Evolutionary conservation across 1,140 invertebrate genomes (phyloP).

Genomic region (Acromyrmex charruanus): DNA sequence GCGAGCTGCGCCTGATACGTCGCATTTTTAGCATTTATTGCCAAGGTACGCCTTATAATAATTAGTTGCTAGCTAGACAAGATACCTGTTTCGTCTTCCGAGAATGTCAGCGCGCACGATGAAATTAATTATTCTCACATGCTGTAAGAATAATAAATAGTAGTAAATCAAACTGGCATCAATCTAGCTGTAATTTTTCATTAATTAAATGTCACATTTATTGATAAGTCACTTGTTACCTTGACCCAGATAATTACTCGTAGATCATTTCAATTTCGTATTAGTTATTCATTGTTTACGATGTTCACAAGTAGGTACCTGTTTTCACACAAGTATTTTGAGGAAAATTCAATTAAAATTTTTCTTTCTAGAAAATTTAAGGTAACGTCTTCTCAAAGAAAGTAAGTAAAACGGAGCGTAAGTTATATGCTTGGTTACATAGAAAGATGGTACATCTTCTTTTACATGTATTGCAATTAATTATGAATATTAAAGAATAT

Average conservation of each 20-base stretch:
- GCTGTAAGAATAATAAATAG: conserved; percentile 21
- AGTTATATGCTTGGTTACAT: neutral
- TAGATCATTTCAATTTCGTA: conserved; percentile 5
- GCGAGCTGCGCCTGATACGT: conserved; percentile 28
- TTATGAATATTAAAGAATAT: neutral
- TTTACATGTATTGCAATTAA: neutral
- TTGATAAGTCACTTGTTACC: neutral
- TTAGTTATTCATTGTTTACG: neutral
- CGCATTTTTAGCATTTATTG: conserved; percentile 19
- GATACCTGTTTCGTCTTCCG: conserved; percentile 51
- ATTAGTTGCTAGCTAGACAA: conserved; percentile 28
- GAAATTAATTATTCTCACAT: conserved; percentile 58
- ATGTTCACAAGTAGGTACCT: neutral
- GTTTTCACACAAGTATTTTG: neutral
- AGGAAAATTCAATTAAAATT: neutral
- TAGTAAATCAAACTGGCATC: conserved; percentile 8
- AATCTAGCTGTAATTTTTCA: conserved; percentile 38
- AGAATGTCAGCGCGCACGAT: conserved; percentile 43
- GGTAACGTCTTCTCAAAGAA: neutral
- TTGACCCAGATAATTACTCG: neutral
- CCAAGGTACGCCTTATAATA: conserved; percentile 51
- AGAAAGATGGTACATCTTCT: neutral
- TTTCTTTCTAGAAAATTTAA: neutral
- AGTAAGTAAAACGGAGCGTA: neutral
- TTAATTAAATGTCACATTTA: conserved; percentile 31